phyloP scores from a whole-genome alignment of 2,888 invertebrate genomes.

The Eupithecia inturbata region DNA sequence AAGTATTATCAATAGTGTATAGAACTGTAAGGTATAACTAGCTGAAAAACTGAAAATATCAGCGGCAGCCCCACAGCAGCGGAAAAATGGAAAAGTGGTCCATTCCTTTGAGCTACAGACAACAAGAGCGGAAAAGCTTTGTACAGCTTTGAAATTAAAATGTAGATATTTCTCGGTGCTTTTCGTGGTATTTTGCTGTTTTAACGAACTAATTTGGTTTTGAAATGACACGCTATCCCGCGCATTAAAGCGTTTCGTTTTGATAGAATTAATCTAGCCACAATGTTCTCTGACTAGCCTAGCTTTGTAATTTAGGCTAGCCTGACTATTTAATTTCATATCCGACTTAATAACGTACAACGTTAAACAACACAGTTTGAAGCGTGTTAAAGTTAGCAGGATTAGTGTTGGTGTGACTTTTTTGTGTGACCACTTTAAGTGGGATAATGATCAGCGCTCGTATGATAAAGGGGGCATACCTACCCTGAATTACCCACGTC shows the following conservation, averaged over 20 bases:
- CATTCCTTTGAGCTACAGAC: neutral
- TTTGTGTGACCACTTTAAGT: no score
- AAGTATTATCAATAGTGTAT: neutral
- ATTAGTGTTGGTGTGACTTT: no score
- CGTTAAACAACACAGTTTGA: no score
- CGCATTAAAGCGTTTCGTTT: neutral
- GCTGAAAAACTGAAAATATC: neutral
- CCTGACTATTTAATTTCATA: no score
- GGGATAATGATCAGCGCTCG: no score
- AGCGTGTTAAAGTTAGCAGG: no score
- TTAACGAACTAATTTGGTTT: constrained; percentile 1
- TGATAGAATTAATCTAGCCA: neutral
- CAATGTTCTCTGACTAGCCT: no score
- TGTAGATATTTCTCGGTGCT: neutral
- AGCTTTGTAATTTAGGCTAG: neutral
- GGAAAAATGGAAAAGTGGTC: neutral
- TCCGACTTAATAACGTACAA: no score
- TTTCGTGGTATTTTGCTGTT: neutral
- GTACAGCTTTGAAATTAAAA: constrained; percentile 3
- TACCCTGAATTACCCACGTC: neutral
- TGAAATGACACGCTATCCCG: neutral
- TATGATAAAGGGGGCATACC: no score
- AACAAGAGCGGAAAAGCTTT: neutral
- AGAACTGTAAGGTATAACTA: neutral
- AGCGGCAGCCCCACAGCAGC: neutral